Evolutionary conservation across 2,888 invertebrate genomes (phyloP).

Genomic region (Choreutis nemorana): DNA sequence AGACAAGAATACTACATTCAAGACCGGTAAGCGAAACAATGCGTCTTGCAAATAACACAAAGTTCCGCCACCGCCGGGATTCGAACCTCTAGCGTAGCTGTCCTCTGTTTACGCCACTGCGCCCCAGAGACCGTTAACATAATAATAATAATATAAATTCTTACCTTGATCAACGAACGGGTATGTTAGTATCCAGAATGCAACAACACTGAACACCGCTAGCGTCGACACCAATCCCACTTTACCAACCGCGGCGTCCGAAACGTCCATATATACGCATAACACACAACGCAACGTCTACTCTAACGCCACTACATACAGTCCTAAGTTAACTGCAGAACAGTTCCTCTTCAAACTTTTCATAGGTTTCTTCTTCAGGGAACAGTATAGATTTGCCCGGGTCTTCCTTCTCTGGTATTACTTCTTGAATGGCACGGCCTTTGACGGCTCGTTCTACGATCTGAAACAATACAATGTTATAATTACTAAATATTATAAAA

Average conservation of each 20-base stretch:
- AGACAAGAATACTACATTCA: too few species aligned
- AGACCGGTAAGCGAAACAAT: too few species aligned
- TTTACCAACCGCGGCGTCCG: conserved; percentile 68
- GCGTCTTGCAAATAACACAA: too few species aligned
- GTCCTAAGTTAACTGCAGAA: conserved; percentile 45
- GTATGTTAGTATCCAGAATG: conserved; percentile 72
- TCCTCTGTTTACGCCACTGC: too few species aligned
- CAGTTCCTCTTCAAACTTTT: conserved; percentile 72
- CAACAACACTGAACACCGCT: conserved; percentile 63
- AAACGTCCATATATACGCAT: conserved; percentile 56
- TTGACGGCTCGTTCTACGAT: conserved; percentile 65
- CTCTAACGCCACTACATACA: conserved; percentile 9
- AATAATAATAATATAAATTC: conserved; percentile 7
- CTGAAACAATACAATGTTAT: conserved; percentile 45
- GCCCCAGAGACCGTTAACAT: too few species aligned
- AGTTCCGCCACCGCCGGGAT: too few species aligned
- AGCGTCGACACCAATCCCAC: conserved; percentile 60
- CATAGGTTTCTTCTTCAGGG: conserved; percentile 71
- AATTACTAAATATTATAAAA: too few species aligned
- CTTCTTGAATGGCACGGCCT: conserved; percentile 48
- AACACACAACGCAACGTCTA: too few species aligned
- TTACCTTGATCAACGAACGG: conserved; percentile 73
- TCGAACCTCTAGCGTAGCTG: too few species aligned
- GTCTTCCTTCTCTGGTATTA: conserved; percentile 37
- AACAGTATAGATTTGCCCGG: conserved; percentile 68